Evolutionary conservation across 2,888 invertebrate species (phyloP).

Genomic region (Nowickia ferox): DNA sequence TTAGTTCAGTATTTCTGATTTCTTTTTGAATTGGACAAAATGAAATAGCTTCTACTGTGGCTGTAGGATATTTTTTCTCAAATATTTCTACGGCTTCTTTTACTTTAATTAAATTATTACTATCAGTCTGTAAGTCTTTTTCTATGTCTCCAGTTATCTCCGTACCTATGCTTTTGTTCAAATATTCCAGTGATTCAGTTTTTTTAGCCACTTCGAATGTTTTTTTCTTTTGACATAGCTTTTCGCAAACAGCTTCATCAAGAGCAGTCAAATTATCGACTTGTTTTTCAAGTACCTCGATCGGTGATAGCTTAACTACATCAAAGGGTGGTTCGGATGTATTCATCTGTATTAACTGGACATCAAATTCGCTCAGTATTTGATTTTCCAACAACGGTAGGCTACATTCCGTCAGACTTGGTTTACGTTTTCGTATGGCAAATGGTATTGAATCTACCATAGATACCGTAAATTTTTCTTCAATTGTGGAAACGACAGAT

Average conservation of each 20-base stretch:
- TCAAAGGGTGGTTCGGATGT: slow-evolving; percentile 74
- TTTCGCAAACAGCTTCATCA: slow-evolving; percentile 80
- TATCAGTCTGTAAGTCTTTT: not conserved
- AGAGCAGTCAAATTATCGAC: slow-evolving; percentile 72
- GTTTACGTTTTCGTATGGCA: slow-evolving; percentile 79
- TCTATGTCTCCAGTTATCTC: not conserved
- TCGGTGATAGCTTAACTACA: slow-evolving; percentile 75
- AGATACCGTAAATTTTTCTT: slow-evolving; percentile 83
- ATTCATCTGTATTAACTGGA: slow-evolving; percentile 74
- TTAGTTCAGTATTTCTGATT: slow-evolving; percentile 70
- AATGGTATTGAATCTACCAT: slow-evolving; percentile 77
- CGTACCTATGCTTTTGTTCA: not conserved
- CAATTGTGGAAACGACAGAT: slow-evolving; percentile 84
- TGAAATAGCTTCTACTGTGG: slow-evolving; percentile 74
- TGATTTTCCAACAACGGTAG: slow-evolving; percentile 76
- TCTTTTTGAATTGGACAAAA: slow-evolving; percentile 80
- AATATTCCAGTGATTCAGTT: slow-evolving; percentile 34
- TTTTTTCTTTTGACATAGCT: slow-evolving; percentile 76
- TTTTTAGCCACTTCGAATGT: slow-evolving; percentile 77
- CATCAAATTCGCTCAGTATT: slow-evolving; percentile 76
- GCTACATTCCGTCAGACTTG: slow-evolving; percentile 73
- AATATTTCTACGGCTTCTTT: slow-evolving; percentile 85
- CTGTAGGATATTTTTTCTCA: slow-evolving; percentile 81
- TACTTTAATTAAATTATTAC: slow-evolving; percentile 83
- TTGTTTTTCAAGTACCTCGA: slow-evolving; percentile 73